Evolutionary conservation across 2,113 vertebrate species (phyloP), one percentile per base, ranked within the genome.

Genomic region (Theropithecus gelada): DNA sequence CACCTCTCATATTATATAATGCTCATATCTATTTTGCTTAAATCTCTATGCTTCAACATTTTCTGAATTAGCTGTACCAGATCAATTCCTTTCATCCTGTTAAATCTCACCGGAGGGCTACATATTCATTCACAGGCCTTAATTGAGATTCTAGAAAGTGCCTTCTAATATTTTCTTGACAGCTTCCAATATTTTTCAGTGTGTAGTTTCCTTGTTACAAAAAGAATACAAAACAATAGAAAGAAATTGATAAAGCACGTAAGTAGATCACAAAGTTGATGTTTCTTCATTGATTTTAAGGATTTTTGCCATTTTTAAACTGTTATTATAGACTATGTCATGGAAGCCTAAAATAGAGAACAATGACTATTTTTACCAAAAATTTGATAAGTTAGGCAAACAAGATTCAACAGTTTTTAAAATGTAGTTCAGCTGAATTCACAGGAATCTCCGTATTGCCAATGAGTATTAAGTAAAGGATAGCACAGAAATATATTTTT

Each of bases 1-100:
- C 18, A 32, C 32, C 20, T 55, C 25, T 86, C 3, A 1, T 92
- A 43, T 25, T 68, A 5, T 6, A 80, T 22, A 66, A 55, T 72
- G 11, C 45, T 79, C 87, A 6, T 35, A 81, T 91, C 38, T 88
- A 30, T 66, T 81, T 88, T 68, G 3, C n/a, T 91, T 91, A 52
- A 84, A 82, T 82, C 18, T 57, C 78, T 25, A 1, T 22, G 16
- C 59, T 90, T 61, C 55, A 86, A 50, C 27, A 84, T 80, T 64
- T 61, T 57, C 23, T 75, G 45, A 84, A 87, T 94, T 87, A 93
- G 35, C 9, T 95, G 30, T 43, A 57, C 64, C 13, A 97, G 32
- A 70, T 95, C 17, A 68, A 82, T 96, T 93, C 86, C 50, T 89
- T 95, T 52, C 43, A 45, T 96, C 48, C 83, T 90, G 5, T 92